Evolutionary conservation across 2,113 vertebrate species (phyloP), one percentile per base, ranked within the genome.

Genomic region (Silurus meridionalis): DNA sequence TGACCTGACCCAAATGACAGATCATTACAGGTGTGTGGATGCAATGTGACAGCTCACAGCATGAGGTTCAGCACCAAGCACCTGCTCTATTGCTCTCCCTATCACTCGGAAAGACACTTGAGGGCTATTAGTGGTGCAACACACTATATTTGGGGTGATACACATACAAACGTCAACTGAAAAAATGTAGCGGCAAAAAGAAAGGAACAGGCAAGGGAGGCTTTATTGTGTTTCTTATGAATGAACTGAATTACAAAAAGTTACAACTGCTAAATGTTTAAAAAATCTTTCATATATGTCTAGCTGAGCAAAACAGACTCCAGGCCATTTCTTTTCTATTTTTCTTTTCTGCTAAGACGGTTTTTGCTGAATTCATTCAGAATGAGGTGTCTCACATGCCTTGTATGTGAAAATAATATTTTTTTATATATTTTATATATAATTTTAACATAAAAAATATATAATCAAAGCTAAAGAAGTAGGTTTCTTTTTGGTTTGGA

Each of bases 21-120:
- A 63, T 75, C 85, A 82, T 72, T 63, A 63, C 53, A 63, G 57
- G n/a, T 46, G 46, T n/a, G 61, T 53, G 48, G 21, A 75, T 50
- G 19, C 75, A 74, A 82, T 74, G 67, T 82, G 85, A 75, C 85
- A 86, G 80, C 67, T 80, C 53, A 25, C 57, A 37, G 79, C 4
- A 58, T n/a, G 85, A 75, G 72, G 64, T 60, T 58, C 72, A 74
- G 67, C 80, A 63, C 80, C 46, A 58, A 17, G 55, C 66, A 52
- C 67, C 66, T 81, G 21, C 78, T 78, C 6, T 55, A 60, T 71
- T 4, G n/a, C 53, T 55, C 25, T 28, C 55, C 11, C 67, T 61
- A 57, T 58, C 28, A 75, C 15, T 23, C 46, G 28, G 25, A 69
- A 57, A 80, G 28, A 48, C 11, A 48, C 60, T 50, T 69, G n/a